Base-by-base conservation (phyloP, 2,113 vertebrate genomes). In the Proterorhinus semilunaris region DNA sequence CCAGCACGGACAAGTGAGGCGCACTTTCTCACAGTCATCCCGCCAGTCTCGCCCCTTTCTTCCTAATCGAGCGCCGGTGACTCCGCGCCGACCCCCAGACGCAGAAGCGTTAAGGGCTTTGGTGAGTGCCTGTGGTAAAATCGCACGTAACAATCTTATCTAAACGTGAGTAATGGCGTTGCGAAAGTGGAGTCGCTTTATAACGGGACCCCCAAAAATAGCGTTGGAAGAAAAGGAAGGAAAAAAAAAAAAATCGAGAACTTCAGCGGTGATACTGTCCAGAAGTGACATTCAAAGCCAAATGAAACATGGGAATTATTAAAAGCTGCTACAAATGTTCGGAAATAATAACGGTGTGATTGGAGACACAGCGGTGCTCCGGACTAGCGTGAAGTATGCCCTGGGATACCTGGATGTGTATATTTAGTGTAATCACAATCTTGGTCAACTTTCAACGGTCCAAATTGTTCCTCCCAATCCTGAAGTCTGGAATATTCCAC, bases 1-100 rank as follows among this genome's bases (percentile, higher is more conserved):
- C 80, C 78, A 76, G 77, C 74, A 85, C 85, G 81, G 81, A 83
- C 86, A 88, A 87, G 75, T 83, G 83, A 86, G 65, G 66, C 81
- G 45, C 74, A 82, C 76, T 70, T 83, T 89, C 87, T 88, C 86
- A 90, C 74, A 84, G 79, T 71, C 54, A 69, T 57, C 76, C 74
- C 61, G 72, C 80, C 76, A 80, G 72, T 58, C 78, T 68, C 70
- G 49, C 69, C 66, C 66, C 50, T 47, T 55, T 71, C 67, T 87
- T 71, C 74, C 79, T 51, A 86, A 87, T 87, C 81, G 85, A 72
- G 80, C 65, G 75, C 46, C 82, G 83, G 71, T 51, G 27, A 81
- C 79, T 74, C 71, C 69, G 76, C 67, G 71, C 78, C 83, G 83
- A 86, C 83, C 79, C 72, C 77, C 51, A 71, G 57, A 69, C 8